Evolutionary conservation across 2,888 invertebrate species (phyloP).

Genomic region (Lasioglossum vierecki): DNA sequence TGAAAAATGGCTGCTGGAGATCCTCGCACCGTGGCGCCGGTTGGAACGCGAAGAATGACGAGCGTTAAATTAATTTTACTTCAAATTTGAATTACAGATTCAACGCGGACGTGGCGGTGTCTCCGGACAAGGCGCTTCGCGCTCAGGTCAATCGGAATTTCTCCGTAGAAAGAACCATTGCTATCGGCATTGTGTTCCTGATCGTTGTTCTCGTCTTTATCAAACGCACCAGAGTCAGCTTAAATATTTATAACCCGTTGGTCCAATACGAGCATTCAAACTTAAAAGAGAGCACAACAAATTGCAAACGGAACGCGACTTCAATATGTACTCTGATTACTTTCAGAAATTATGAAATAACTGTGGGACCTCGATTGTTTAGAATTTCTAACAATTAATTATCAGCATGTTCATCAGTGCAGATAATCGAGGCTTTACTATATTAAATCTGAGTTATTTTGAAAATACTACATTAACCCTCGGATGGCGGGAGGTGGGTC

Average conservation of each 20-base stretch:
- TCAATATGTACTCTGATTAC: neutral
- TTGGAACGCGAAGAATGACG: constrained; percentile 78
- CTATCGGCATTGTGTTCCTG: constrained; percentile 41
- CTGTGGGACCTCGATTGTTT: too few relatives aligned
- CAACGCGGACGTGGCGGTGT: constrained; percentile 67
- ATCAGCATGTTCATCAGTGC: too few relatives aligned
- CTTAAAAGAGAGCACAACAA: neutral
- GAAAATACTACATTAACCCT: too few relatives aligned
- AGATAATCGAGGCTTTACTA: too few relatives aligned
- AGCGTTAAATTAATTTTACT: constrained; percentile 80
- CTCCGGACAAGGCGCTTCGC: constrained; percentile 66
- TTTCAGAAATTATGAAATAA: neutral
- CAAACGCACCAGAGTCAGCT: constrained; percentile 49
- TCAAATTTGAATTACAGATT: constrained; percentile 77
- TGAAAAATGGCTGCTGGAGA: constrained; percentile 64
- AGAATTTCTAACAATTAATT: too few relatives aligned
- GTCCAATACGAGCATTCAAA: neutral
- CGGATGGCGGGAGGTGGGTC: too few relatives aligned
- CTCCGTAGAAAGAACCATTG: constrained; percentile 35
- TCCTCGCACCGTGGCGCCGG: constrained; percentile 60
- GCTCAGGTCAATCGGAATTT: constrained; percentile 63
- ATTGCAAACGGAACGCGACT: neutral
- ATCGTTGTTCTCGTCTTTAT: constrained; percentile 30
- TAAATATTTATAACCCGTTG: constrained; percentile 66
- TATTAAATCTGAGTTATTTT: too few relatives aligned